Base-by-base conservation (phyloP, 2,888 invertebrate species). In the Linyphia triangularis region DNA sequence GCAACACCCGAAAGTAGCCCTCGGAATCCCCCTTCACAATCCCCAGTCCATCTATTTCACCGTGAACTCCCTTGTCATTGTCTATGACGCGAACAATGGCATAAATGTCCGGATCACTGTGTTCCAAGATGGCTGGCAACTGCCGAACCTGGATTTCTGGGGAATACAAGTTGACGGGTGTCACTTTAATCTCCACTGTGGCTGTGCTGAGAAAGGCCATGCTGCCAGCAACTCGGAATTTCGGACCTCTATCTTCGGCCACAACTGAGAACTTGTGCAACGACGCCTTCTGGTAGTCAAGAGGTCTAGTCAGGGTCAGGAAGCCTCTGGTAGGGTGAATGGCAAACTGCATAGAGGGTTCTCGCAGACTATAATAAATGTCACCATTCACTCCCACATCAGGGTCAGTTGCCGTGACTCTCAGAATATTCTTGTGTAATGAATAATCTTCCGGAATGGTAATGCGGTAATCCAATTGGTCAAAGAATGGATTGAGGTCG, bases 301-400 rank as follows among this genome's bases (percentile, higher is more conserved):
- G 94, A 19, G 96, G 95, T 90, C 96, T 95, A 59, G 97, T 96
- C 19, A 98, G 94, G 19, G 96, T 96, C 86, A 99, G 95, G 28
- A 96, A 95, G 9, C 99, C 99, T 72, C 96, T 96, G 79, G 97
- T 96, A 1, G 98, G 98, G 93, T 99, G 98, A 88, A 99, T 95
- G 57, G 97, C 96, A 92, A 99, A 99, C 91, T 95, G 95, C 91
- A 99, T 95, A 2, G 90, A 82, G n/a, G 84, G 85, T 51, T 90
- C 84, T 26, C 30, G 65, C 6, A 90, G 69, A 92, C 97, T 98
- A 93, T 98, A 99, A 93, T 99, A 99, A 91, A 99, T 97, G 94
- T 99, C 98, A 0, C 98, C 98, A 93, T 99, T 99, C 91, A 97
- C 94, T 2, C 99, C 99, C 57, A 97, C 94, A 93, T 99, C 99